phyloP scores from a whole-genome alignment of 2,113 vertebrate genomes.

The Loxodonta africana region DNA sequence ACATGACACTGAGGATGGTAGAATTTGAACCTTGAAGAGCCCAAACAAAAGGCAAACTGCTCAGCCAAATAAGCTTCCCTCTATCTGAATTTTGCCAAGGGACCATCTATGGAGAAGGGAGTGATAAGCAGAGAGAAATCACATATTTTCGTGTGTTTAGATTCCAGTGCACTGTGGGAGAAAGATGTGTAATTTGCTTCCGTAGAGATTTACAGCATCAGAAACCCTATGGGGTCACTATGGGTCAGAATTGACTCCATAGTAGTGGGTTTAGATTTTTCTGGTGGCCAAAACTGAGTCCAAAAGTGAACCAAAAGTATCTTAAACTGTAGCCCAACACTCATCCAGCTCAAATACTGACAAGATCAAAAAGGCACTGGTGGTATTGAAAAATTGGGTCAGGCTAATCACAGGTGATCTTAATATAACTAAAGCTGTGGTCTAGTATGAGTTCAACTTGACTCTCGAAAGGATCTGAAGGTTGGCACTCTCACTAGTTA shows the following conservation, averaged over 20 bases:
- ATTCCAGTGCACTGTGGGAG: background rate
- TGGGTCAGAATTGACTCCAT: too few relatives aligned
- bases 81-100: background rate
- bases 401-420: background rate
- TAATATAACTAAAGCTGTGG: background rate
- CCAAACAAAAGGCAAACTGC: background rate
- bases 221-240: too few relatives aligned
- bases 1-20: background rate
- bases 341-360: background rate
- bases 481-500: too few relatives aligned
- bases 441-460: background rate
- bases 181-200: too few relatives aligned
- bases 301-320: background rate
- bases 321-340: background rate
- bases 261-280: too few relatives aligned
- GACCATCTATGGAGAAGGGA: background rate
- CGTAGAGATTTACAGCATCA: too few relatives aligned
- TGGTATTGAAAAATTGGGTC: background rate
- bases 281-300: background rate
- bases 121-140: background rate
- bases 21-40: background rate
- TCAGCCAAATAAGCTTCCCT: background rate
- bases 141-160: background rate
- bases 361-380: background rate
- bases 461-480: background rate